phyloP scores from a whole-genome alignment of 2,888 invertebrate species.

The Ormyrus nitidulus region DNA sequence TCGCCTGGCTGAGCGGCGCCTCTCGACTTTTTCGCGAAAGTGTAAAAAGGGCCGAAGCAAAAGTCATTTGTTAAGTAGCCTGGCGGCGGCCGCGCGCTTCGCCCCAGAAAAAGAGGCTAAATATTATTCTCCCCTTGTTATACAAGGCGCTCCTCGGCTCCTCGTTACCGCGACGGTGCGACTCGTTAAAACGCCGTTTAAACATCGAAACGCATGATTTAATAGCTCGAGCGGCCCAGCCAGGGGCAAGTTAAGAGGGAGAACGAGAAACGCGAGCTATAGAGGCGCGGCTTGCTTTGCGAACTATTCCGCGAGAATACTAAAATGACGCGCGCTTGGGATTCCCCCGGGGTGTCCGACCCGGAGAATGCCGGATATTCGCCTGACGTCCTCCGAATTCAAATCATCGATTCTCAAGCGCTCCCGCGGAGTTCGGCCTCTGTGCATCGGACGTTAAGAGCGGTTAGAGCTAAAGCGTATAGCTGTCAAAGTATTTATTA shows the following conservation, averaged over 20 bases:
- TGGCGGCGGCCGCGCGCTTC: not conserved
- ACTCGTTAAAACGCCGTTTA: not conserved
- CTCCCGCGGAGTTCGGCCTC: not conserved
- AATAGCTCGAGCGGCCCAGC: not conserved
- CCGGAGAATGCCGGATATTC: constrained; percentile 18
- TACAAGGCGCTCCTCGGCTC: not conserved
- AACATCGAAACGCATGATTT: not conserved
- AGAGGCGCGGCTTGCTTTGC: not conserved
- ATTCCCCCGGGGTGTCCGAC: constrained; percentile 1
- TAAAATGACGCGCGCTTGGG: constrained; percentile 16
- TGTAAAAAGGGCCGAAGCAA: constrained; percentile 43
- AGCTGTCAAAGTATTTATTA: constrained; percentile 2
- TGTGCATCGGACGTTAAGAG: not conserved
- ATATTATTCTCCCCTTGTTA: constrained; percentile 14
- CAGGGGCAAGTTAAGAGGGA: too few relatives aligned
- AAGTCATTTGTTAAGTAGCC: constrained; percentile 53
- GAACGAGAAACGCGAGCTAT: not conserved
- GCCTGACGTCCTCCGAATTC: constrained; percentile 7
- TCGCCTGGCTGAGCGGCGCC: not conserved
- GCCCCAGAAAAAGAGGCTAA: constrained; percentile 20
- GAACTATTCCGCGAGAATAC: constrained; percentile 25
- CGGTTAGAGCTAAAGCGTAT: not conserved
- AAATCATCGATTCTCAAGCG: constrained; percentile 9
- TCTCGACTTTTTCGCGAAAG: constrained; percentile 40
- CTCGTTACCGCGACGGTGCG: not conserved